These are phyloP conservation scores for Cynaeus angustus DNA, from an alignment of 2,888 invertebrate genomes.

Conservation along the genomic window DNA sequence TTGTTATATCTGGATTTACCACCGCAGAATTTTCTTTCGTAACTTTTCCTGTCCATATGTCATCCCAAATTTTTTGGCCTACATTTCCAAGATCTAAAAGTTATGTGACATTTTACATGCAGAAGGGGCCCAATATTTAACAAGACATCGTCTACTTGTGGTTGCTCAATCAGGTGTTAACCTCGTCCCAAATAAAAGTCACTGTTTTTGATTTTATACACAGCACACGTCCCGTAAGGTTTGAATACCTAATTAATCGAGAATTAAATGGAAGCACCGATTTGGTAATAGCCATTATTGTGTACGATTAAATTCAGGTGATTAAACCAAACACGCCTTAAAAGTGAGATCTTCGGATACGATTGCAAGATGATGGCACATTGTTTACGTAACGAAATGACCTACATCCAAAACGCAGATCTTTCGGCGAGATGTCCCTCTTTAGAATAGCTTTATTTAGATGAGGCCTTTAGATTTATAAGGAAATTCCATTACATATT, in stretches of 20 bases:
- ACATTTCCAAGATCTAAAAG: slow-evolving; percentile 22
- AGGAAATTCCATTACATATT: no score
- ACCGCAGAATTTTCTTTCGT: slow-evolving; percentile 32
- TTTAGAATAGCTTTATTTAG: not conserved
- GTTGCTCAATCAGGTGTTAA: slow-evolving; percentile 61
- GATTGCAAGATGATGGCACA: slow-evolving; percentile 30
- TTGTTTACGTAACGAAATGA: slow-evolving; percentile 34
- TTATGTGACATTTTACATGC: slow-evolving; percentile 42
- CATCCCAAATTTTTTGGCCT: slow-evolving; percentile 11
- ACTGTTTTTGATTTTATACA: slow-evolving; percentile 60
- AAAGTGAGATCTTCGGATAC: slow-evolving; percentile 26
- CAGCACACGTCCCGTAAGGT: slow-evolving; percentile 53
- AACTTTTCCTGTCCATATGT: slow-evolving; percentile 4
- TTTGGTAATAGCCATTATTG: slow-evolving; percentile 49
- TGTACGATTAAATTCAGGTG: slow-evolving; percentile 38
- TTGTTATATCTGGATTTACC: slow-evolving; percentile 36
- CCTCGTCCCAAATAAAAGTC: slow-evolving; percentile 65
- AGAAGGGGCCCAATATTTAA: slow-evolving; percentile 46
- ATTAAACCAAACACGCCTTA: slow-evolving; percentile 40
- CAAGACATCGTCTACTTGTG: slow-evolving; percentile 41
- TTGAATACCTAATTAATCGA: slow-evolving; percentile 53
- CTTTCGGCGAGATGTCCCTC: not conserved
- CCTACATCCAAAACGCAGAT: slow-evolving; percentile 17
- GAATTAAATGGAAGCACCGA: slow-evolving; percentile 48
- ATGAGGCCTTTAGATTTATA: no score